A percentile compares a stretch with the other conserved stretches of the same genome.
Evolutionary conservation across 2,888 invertebrate species (phyloP).

Genomic region (Eupithecia tripunctaria): DNA sequence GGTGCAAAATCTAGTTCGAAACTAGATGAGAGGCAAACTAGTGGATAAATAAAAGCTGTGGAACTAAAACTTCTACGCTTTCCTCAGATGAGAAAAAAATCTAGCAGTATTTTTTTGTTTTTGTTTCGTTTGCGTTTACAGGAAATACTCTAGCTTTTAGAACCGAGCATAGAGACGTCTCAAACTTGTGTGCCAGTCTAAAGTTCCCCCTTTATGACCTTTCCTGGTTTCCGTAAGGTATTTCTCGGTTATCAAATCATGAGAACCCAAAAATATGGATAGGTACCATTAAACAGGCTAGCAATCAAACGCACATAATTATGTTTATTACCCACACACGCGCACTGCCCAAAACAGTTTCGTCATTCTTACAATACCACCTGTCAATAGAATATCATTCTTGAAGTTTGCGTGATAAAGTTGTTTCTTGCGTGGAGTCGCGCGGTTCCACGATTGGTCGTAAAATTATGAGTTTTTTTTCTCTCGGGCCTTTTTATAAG

Average conservation of each 20-base stretch:
- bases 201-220: constrained; percentile 5
- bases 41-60: too few relatives aligned
- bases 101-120: too few relatives aligned
- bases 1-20: too few relatives aligned
- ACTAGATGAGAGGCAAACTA: too few relatives aligned
- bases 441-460: constrained; percentile 59
- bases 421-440: constrained; percentile 22
- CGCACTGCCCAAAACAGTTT: constrained; percentile 39
- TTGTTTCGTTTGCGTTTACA: too few relatives aligned
- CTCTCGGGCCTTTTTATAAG: constrained; percentile 71
- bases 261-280: constrained; percentile 37
- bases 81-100: too few relatives aligned
- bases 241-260: constrained; percentile 29
- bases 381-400: constrained; percentile 34
- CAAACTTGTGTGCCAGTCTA: not conserved
- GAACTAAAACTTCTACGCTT: too few relatives aligned
- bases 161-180: too few relatives aligned
- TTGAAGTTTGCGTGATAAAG: constrained; percentile 24
- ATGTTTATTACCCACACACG: constrained; percentile 47
- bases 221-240: constrained; percentile 12
- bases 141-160: too few relatives aligned
- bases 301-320: constrained; percentile 46
- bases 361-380: constrained; percentile 39
- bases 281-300: constrained; percentile 26
- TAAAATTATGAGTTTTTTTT: constrained; percentile 67